Conservation (phyloP, 2,888 invertebrate species). For the Anthrax anthrax region DNA sequence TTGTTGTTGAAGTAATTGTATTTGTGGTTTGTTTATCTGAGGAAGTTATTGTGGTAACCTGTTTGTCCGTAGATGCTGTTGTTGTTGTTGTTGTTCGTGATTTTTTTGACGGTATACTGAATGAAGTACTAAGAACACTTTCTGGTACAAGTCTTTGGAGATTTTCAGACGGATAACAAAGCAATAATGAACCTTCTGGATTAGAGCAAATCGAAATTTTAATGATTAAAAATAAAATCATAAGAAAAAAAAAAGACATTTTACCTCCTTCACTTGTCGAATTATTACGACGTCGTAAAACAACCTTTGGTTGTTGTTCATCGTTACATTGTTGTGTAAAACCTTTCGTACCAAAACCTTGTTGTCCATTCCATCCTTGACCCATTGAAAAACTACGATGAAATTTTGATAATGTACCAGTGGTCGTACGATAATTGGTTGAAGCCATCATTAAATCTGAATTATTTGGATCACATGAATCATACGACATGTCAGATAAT, state of each 20-base stretch:
- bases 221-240: background rate
- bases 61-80: background rate
- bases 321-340: conserved; percentile 7
- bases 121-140: conserved; percentile 36
- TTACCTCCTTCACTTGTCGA: conserved; percentile 45
- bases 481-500: conserved; percentile 33
- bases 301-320: conserved; percentile 23
- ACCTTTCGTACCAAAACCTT: conserved; percentile 2
- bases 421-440: conserved; percentile 14
- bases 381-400: conserved; percentile 84
- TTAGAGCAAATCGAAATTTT: no score
- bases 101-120: conserved; percentile 23
- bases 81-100: conserved; percentile 1
- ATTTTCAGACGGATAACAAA: conserved; percentile 81
- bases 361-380: conserved; percentile 34
- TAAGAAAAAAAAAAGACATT: background rate
- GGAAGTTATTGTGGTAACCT: background rate
- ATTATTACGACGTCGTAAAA: conserved; percentile 51
- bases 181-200: conserved; percentile 36
- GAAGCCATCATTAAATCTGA: conserved; percentile 27
- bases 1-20: background rate
- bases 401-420: conserved; percentile 37
- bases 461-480: conserved; percentile 31
- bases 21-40: conserved; percentile 4
- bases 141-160: conserved; percentile 64